Percentiles rank a stretch among this genome's conserved stretches.
Conservation (phyloP, 2,113 vertebrate species). For the Tetrax tetrax region DNA sequence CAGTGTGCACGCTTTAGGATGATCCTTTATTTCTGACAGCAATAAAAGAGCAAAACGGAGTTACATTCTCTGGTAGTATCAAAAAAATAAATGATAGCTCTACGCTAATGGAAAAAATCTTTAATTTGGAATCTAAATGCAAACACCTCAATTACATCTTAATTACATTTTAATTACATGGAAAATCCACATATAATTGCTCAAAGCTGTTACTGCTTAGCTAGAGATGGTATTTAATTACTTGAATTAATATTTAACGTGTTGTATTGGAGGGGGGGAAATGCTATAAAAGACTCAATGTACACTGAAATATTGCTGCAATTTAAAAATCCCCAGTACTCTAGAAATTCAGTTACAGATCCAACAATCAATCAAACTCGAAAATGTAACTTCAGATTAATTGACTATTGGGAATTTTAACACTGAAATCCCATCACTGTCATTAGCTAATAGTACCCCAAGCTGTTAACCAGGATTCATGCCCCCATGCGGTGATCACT, state of each 20-base stretch:
- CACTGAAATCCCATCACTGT: background rate
- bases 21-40: background rate
- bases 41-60: background rate
- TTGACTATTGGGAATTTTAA: background rate
- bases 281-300: background rate
- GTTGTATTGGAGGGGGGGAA: background rate
- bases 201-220: background rate
- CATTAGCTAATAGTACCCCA: background rate
- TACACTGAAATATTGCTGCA: slow-evolving; percentile 3
- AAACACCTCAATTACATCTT: background rate
- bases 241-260: slow-evolving; percentile 40
- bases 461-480: background rate
- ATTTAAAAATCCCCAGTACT: background rate
- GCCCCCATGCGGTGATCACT: background rate
- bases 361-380: background rate
- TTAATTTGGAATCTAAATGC: background rate
- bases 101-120: background rate
- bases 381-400: background rate
- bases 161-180: slow-evolving; percentile 24
- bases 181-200: background rate
- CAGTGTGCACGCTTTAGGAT: background rate
- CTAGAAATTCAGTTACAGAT: background rate
- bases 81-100: background rate
- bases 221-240: slow-evolving; percentile 10
- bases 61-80: background rate